These are phyloP conservation scores for Cryptocheilus praepositus DNA, from an alignment of 2,888 invertebrate genomes.

Conservation along the genomic window DNA sequence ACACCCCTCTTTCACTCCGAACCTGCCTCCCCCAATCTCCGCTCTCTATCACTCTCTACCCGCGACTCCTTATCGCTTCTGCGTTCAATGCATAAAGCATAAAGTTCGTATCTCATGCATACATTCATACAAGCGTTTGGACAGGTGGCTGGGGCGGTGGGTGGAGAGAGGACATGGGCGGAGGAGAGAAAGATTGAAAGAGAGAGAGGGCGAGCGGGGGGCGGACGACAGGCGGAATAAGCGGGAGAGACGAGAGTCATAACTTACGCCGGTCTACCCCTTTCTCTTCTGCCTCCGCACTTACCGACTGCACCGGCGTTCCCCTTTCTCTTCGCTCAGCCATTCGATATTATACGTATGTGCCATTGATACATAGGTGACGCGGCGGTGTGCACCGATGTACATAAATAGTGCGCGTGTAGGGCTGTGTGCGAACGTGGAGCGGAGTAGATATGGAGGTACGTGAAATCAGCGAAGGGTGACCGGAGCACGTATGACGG, in stretches of 20 bases:
- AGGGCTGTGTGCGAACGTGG: background rate
- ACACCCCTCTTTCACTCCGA: conserved; percentile 22
- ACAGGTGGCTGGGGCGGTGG: conserved; percentile 26
- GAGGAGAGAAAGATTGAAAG: background rate
- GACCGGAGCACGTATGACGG: conserved; percentile 69
- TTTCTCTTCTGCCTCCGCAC: too few relatives aligned
- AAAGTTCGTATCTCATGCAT: conserved; percentile 74
- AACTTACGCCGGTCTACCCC: conserved; percentile 57
- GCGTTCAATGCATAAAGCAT: conserved; percentile 73
- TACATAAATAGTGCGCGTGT: background rate
- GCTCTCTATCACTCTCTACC: background rate
- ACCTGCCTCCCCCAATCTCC: background rate
- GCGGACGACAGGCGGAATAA: background rate
- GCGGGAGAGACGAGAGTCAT: conserved; percentile 61
- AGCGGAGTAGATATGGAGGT: conserved; percentile 46
- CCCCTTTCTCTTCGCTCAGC: conserved; percentile 3
- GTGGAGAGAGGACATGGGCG: conserved; percentile 3
- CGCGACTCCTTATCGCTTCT: conserved; percentile 65
- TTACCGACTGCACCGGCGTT: conserved; percentile 12
- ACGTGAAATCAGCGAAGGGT: conserved; percentile 62
- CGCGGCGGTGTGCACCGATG: background rate
- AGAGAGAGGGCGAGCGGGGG: background rate
- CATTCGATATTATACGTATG: conserved; percentile 9
- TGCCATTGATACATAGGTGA: background rate
- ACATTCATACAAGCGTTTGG: conserved; percentile 63